phyloP scores from a whole-genome alignment of 2,113 vertebrate species.

The human (Homo sapiens) region GRCh38 chr12:19270501-19271000 shows the following conservation, averaged over 20 bases:
- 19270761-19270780: neutral
- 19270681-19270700: neutral
- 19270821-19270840: neutral
- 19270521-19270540: neutral
- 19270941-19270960: neutral
- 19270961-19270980: neutral
- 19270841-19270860: neutral
- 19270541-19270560: neutral
- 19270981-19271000: neutral
- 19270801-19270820: neutral
- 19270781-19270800: neutral
- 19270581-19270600: neutral
- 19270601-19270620: conserved; percentile 16
- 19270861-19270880: neutral
- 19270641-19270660: conserved; percentile 1
- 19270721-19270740: neutral
- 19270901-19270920: neutral
- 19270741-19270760: neutral
- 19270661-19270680: neutral
- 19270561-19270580: neutral
- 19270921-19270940: neutral
- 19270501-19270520: neutral
- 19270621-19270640: conserved; percentile 13
- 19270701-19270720: conserved; percentile 7
- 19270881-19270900: conserved; percentile 11